phyloP scores from a whole-genome alignment of 2,113 vertebrate species.

The Mastomys coucha region DNA sequence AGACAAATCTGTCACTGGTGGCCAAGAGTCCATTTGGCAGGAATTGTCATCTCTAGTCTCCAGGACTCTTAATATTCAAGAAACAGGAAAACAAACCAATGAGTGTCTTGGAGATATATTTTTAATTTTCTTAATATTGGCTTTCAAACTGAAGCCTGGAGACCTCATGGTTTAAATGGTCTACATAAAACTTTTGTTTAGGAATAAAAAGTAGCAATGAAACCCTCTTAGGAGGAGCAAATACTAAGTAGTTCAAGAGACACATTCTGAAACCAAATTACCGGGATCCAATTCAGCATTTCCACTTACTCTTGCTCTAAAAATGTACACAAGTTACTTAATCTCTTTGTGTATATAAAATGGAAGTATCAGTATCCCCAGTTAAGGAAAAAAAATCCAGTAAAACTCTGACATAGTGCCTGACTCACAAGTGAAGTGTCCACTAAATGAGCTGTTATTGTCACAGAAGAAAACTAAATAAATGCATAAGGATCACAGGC shows the following conservation, averaged over 20 bases:
- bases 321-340: background rate
- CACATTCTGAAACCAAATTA: constrained; percentile 25
- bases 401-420: background rate
- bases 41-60: constrained; percentile 13
- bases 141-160: constrained; percentile 41
- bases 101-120: background rate
- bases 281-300: background rate
- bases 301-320: constrained; percentile 1
- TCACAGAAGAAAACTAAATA: background rate
- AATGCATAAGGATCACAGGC: constrained; percentile 11
- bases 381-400: background rate
- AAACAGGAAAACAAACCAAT: constrained; percentile 47
- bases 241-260: background rate
- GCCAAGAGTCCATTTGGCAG: background rate
- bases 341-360: constrained; percentile 21
- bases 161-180: constrained; percentile 2
- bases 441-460: constrained; percentile 1
- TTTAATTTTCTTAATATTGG: constrained; percentile 53
- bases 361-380: background rate
- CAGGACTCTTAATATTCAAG: constrained; percentile 29
- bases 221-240: constrained; percentile 14
- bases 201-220: constrained; percentile 33
- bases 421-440: background rate
- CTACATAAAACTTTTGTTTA: constrained; percentile 38
- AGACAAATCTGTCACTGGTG: background rate